Evolutionary conservation across 1,140 invertebrate species (phyloP), one percentile per base, ranked within the genome.

Genomic region (Phocides pigmalion): DNA sequence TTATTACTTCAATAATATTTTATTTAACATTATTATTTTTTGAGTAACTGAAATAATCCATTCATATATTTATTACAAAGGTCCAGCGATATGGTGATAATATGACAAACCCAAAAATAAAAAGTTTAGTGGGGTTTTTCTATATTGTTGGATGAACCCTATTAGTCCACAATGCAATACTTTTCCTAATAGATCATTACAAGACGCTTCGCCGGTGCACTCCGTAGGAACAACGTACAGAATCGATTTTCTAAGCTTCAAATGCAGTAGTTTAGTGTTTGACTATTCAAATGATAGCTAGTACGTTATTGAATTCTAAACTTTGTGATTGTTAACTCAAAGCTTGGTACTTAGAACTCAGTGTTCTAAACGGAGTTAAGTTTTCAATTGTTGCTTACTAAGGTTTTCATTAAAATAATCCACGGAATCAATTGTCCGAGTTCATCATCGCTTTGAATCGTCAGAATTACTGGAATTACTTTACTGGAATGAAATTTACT

Each of bases 111-210:
- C 5, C 1, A 3, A 4, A 28, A 28, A 6, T 28, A 8, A 28
- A 28, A 28, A 8, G 0, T 0, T 17, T 16, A 19, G 16, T 16
- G 19, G 9, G 8, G 5, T 1, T 42, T 42, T 42, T 42, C 4
- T 28, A 16, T 22, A 12, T 17, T 16, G 3, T 11, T 15, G 0
- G 15, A n/a, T n/a, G 50, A 11, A 41, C 51, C 35, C 19, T 54
- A 9, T 14, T 41, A 22, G n/a, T 50, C 15, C 16, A 54, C 20
- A 54, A 9, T 25, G 17, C 51, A 41, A 54, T 54, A 41, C 37
- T 54, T 15, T 15, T 14, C 51, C 9, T 54, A 54, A 54, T 54
- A 39, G 51, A 41, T 54, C 35, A 54, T 54, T 41, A 41, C 11
- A 11, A 14, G 19, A 41, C n/a, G n/a, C 0, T 39, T 41, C 12